Evolutionary conservation across 2,888 invertebrate species (phyloP), one percentile per base, ranked within the genome.

Genomic region (Epinotia brunnichana): DNA sequence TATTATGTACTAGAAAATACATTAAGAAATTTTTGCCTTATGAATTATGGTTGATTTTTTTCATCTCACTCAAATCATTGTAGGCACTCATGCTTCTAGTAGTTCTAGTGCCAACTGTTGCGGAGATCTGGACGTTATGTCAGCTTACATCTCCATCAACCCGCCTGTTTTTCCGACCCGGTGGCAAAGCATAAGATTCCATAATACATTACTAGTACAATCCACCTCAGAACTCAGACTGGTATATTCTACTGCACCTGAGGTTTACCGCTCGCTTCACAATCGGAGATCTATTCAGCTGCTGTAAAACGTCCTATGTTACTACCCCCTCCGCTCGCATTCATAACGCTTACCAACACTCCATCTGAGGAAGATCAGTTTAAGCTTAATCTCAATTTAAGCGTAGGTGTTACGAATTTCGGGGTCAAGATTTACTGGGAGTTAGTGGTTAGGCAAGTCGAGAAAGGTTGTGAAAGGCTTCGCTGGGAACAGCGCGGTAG

Each of bases 191-290:
- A 54, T 29, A 29, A 24, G 29, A 24, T 21, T 9, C 57, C 29
- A 29, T 59, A 11, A 11, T 10, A 59, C n/a, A 59, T 15, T 29
- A 64, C n/a, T n/a, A n/a, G n/a, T n/a, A n/a, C 51, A 53, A 54
- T 64, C 10, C 64, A 64, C 53, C 29, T 35, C 39, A 54, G 35
- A 64, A 39, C 39, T 64, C 19, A 64, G 39, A 35, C 63, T 53
- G 5, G 2, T n/a, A 41, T 41, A 9, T 41, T 21, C 60, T 61
- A 19, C 51, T 53, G 53, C 53, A 64, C 53, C 19, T 64, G 35
- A 54, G 64, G 64, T 48, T 54, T 39, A 64, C 53, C 39, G 39
- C 21, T n/a, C 15, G 39, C 19, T 19, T 39, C 54, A 54, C 64
- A 54, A 54, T 54, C 39, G 64, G 53, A n/a, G 48, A 54, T 39